Percentiles rank a stretch among this genome's conserved stretches.
phyloP scores from a whole-genome alignment of 2,888 invertebrate species.

The Dynastes maya region DNA sequence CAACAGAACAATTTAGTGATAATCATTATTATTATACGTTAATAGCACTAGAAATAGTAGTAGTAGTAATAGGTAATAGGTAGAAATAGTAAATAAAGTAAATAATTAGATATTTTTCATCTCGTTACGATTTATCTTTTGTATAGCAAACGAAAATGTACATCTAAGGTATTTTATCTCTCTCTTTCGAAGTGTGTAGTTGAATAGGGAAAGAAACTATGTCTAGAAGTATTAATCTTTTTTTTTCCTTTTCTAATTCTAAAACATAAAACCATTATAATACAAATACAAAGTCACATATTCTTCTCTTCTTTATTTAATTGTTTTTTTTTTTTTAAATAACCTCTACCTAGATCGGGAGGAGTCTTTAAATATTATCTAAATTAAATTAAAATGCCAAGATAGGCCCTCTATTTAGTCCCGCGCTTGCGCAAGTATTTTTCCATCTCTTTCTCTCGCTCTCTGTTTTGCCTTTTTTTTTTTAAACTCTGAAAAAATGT shows the following conservation, averaged over 20 bases:
- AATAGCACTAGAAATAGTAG: slow-evolving; percentile 47
- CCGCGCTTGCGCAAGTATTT: slow-evolving; percentile 44
- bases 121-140: slow-evolving; percentile 25
- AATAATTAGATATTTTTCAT: slow-evolving; percentile 11
- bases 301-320: slow-evolving; percentile 50
- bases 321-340: slow-evolving; percentile 54
- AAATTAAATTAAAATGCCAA: slow-evolving; percentile 65
- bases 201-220: slow-evolving; percentile 63
- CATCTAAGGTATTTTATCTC: slow-evolving; percentile 57
- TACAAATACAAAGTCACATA: slow-evolving; percentile 70
- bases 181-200: slow-evolving; percentile 15
- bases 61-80: slow-evolving; percentile 52
- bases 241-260: slow-evolving; percentile 65
- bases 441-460: not conserved
- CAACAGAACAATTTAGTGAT: slow-evolving; percentile 48
- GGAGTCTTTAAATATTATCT: slow-evolving; percentile 67
- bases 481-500: slow-evolving; percentile 42
- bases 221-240: slow-evolving; percentile 67
- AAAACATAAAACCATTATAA: slow-evolving; percentile 71
- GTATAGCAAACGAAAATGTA: slow-evolving; percentile 64
- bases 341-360: slow-evolving; percentile 64
- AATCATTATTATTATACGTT: slow-evolving; percentile 41
- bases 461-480: slow-evolving; percentile 9
- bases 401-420: slow-evolving; percentile 58
- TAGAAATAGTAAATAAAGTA: slow-evolving; percentile 51